Evolutionary conservation across 2,113 vertebrate genomes (phyloP).

Genomic region (Hymenochirus boettgeri): DNA sequence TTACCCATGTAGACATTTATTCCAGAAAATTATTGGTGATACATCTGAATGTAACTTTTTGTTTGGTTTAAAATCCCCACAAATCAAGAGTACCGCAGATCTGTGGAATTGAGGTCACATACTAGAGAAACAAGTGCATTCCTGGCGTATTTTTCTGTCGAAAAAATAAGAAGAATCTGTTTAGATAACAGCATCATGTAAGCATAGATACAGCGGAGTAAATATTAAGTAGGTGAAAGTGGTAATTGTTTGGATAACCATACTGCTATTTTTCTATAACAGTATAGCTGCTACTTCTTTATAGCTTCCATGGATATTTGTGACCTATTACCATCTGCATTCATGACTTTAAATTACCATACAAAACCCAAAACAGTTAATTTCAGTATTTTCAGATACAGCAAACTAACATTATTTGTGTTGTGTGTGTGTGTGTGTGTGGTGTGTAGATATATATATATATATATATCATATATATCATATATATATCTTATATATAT

Average conservation of each 20-base stretch:
- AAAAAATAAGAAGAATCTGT: not conserved
- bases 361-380: no score
- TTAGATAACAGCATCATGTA: constrained; percentile 15
- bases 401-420: no score
- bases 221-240: constrained; percentile 25
- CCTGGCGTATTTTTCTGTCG: not conserved
- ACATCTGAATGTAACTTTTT: not conserved
- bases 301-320: constrained; percentile 11
- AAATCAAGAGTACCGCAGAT: not conserved
- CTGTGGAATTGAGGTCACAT: not conserved
- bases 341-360: constrained; percentile 24
- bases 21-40: not conserved
- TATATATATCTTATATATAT: no score
- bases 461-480: no score
- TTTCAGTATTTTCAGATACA: no score
- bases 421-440: no score
- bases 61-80: constrained; percentile 1
- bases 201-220: constrained; percentile 1
- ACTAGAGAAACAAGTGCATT: not conserved
- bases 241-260: constrained; percentile 10
- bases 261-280: constrained; percentile 11
- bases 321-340: constrained; percentile 6
- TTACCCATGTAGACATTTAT: not conserved
- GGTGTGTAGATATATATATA: no score
- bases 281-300: constrained; percentile 14